phyloP scores from a whole-genome alignment of 1,140 invertebrate species.

The Megalopta genalis region DNA sequence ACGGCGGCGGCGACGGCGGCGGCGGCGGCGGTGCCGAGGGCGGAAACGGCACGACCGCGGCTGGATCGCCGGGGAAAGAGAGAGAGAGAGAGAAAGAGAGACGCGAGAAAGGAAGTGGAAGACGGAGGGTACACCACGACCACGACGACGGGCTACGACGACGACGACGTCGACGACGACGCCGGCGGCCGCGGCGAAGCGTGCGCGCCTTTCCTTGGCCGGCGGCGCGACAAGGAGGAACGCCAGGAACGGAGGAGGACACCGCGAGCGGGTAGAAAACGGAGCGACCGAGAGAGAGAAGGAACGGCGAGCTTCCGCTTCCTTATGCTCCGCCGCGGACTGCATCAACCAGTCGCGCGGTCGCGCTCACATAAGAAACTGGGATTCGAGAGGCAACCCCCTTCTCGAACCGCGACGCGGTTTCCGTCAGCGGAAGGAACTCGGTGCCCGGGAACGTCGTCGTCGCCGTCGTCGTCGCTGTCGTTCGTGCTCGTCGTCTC shows the following conservation, averaged over 20 bases:
- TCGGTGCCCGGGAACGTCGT: constrained; percentile 18
- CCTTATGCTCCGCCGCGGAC: constrained; percentile 79
- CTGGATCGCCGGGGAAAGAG: neutral
- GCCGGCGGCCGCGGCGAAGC: constrained; percentile 75
- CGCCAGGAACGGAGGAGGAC: constrained; percentile 36
- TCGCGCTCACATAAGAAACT: constrained; percentile 78
- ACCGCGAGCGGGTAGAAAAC: constrained; percentile 43
- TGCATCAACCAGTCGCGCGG: constrained; percentile 80
- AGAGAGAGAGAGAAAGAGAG: constrained; percentile 33
- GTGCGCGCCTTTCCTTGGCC: constrained; percentile 79
- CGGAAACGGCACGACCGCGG: constrained; percentile 10
- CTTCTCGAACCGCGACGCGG: constrained; percentile 56
- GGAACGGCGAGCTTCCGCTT: constrained; percentile 78
- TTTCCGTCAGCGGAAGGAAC: constrained; percentile 49
- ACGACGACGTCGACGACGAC: constrained; percentile 67
- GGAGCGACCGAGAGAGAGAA: constrained; percentile 64
- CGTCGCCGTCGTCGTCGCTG: constrained; percentile 25
- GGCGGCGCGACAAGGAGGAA: constrained; percentile 50
- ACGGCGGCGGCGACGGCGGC: too few relatives aligned
- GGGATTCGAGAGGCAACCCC: constrained; percentile 62
- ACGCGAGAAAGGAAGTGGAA: constrained; percentile 57
- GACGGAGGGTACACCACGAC: constrained; percentile 61
- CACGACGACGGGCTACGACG: constrained; percentile 44
- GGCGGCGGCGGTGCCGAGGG: neutral
- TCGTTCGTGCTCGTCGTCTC: constrained; percentile 21